Evolutionary conservation across 2,113 vertebrate species (phyloP).

Genomic region (Chunga burmeisteri): DNA sequence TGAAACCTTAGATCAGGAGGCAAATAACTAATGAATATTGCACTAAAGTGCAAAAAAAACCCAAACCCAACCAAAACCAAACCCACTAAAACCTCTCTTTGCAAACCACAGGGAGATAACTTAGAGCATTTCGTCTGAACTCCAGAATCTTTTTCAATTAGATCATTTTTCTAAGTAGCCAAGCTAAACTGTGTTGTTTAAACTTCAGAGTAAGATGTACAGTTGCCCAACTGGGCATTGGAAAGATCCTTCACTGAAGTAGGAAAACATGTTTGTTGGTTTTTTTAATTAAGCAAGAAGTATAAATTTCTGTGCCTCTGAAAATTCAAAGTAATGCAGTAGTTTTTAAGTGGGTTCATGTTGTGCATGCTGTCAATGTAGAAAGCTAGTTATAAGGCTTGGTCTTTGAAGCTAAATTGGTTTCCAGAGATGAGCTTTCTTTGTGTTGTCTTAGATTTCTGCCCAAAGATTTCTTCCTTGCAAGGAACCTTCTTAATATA

Average conservation of each 20-base stretch:
- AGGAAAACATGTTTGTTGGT: neutral
- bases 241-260: conserved; percentile 16
- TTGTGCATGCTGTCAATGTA: neutral
- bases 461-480: neutral
- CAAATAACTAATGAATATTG: neutral
- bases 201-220: conserved; percentile 21
- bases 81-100: neutral
- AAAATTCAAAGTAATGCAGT: neutral
- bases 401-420: neutral
- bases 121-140: neutral
- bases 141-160: conserved; percentile 10
- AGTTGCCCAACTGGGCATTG: neutral
- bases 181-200: conserved; percentile 3
- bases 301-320: neutral
- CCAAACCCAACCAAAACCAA: neutral
- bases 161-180: neutral
- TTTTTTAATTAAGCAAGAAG: neutral
- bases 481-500: neutral
- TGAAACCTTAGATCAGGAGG: neutral
- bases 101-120: neutral
- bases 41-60: neutral
- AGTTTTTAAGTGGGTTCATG: neutral
- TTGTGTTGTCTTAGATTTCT: neutral
- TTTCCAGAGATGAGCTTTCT: neutral
- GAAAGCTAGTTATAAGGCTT: neutral